A percentile compares a stretch with the other conserved stretches of the same genome.
These are phyloP conservation scores for Caretta caretta DNA, from an alignment of 2,113 vertebrate genomes.

Conservation along the genomic window DNA sequence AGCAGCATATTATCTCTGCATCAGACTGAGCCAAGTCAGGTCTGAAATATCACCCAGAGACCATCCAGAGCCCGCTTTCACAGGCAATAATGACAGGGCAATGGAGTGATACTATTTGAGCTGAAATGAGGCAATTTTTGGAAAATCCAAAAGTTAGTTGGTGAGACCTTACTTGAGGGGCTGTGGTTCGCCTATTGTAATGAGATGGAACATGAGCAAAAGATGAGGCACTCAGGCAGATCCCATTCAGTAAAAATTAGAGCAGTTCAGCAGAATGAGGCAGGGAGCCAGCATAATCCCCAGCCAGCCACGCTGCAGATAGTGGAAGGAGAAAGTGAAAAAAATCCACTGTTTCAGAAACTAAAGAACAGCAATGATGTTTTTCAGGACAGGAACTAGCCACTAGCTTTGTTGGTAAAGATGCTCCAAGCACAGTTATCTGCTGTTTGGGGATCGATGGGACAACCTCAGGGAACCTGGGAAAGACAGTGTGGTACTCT, in stretches of 20 bases:
- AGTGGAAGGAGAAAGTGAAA: background rate
- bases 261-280: background rate
- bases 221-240: rapidly evolving
- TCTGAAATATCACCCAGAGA: conserved; percentile 3
- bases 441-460: background rate
- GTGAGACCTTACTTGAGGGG: background rate
- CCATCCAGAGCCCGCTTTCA: background rate
- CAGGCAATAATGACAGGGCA: conserved; percentile 6
- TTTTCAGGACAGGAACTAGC: background rate
- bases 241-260: background rate
- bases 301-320: background rate
- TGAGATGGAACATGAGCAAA: background rate
- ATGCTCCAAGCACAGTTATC: background rate
- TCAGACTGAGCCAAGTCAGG: background rate
- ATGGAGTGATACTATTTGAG: background rate
- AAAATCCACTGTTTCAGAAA: background rate
- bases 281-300: background rate
- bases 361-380: background rate
- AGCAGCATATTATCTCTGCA: conserved; percentile 6
- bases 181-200: background rate
- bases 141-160: background rate
- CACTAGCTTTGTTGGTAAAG: background rate
- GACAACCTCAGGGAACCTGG: background rate
- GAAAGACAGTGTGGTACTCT: background rate
- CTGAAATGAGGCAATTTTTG: background rate